These are phyloP conservation scores for Tachysurus fulvidraco DNA, from an alignment of 2,113 vertebrate genomes.

Conservation along the genomic window DNA sequence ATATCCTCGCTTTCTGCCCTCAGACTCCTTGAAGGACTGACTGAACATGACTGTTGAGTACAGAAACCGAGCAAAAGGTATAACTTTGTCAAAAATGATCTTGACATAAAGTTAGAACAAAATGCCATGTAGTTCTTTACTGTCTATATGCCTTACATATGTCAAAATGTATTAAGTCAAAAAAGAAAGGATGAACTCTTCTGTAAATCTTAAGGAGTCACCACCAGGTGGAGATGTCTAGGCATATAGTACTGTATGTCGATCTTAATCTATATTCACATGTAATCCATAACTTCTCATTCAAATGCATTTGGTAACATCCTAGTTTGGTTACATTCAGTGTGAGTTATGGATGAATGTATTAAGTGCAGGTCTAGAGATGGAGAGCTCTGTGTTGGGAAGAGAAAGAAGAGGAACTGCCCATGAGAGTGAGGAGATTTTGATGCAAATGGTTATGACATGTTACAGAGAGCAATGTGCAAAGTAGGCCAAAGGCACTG, in stretches of 20 bases:
- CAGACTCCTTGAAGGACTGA: neutral
- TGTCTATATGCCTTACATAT: neutral
- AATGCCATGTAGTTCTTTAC: neutral
- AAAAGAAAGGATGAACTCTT: neutral
- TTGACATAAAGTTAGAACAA: neutral
- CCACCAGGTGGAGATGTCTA: conserved; percentile 29
- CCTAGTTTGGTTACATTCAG: neutral
- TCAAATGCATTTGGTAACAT: neutral
- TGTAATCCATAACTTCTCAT: neutral
- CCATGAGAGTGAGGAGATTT: conserved; percentile 37
- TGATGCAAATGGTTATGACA: conserved; percentile 79
- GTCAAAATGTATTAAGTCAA: no score
- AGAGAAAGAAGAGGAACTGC: conserved; percentile 38
- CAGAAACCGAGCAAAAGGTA: neutral
- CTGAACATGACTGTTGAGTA: neutral
- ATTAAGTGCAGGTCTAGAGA: neutral
- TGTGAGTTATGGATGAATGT: neutral
- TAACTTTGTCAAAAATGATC: neutral
- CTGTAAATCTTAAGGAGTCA: neutral
- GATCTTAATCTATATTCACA: neutral
- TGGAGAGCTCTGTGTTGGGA: conserved; percentile 45
- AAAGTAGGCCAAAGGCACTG: conserved; percentile 75
- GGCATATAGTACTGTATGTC: neutral
- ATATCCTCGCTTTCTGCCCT: neutral
- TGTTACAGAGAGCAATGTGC: conserved; percentile 50